These are phyloP conservation scores for Halesus radiatus DNA, from an alignment of 1,140 invertebrate genomes.

Conservation along the genomic window DNA sequence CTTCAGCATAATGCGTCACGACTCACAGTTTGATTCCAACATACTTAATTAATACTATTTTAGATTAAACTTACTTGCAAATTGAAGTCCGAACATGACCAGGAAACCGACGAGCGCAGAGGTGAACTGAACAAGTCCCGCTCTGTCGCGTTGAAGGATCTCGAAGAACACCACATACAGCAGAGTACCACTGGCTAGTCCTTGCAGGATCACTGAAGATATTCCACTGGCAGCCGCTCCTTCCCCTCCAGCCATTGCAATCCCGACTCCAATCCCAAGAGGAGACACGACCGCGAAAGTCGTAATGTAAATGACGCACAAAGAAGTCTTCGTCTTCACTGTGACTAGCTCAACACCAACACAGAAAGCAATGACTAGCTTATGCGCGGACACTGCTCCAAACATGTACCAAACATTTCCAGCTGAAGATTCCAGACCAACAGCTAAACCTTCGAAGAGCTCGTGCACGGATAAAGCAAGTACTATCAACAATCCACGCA, in stretches of 20 bases:
- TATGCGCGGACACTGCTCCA: constrained; percentile 88
- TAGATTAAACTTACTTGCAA: constrained; percentile 80
- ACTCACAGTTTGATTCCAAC: no score
- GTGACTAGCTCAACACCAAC: constrained; percentile 85
- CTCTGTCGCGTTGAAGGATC: constrained; percentile 84
- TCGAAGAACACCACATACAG: constrained; percentile 94
- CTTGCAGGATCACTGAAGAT: constrained; percentile 80
- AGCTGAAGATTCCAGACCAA: constrained; percentile 82
- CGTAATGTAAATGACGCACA: constrained; percentile 79
- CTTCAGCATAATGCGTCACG: no score
- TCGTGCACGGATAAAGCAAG: constrained; percentile 92
- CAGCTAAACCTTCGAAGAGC: constrained; percentile 91
- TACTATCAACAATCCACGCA: constrained; percentile 84
- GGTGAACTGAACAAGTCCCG: constrained; percentile 79
- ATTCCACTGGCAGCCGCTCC: constrained; percentile 72
- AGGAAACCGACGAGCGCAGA: constrained; percentile 82
- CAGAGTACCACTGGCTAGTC: constrained; percentile 88
- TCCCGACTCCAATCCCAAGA: constrained; percentile 81
- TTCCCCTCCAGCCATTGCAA: constrained; percentile 72
- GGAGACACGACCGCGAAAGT: constrained; percentile 87
- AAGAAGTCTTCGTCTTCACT: constrained; percentile 73
- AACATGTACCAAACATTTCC: constrained; percentile 86
- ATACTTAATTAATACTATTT: no score
- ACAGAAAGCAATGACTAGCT: constrained; percentile 90
- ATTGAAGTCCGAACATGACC: constrained; percentile 83